Evolutionary conservation across 2,888 invertebrate genomes (phyloP).

Genomic region (Artemia sp.): DNA sequence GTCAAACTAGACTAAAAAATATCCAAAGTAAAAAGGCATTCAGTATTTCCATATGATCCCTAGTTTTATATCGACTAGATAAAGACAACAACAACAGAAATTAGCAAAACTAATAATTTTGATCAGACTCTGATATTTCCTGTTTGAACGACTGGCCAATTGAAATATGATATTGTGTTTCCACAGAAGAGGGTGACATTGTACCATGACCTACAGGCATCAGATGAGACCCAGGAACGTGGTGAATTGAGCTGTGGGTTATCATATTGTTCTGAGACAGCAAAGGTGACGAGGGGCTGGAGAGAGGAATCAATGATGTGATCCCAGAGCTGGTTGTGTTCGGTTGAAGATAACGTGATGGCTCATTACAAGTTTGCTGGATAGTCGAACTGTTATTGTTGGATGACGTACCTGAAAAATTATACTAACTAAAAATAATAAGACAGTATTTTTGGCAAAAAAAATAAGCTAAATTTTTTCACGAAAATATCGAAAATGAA

Average conservation of each 20-base stretch:
- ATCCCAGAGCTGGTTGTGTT: background rate
- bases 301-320: background rate
- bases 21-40: too few relatives aligned
- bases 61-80: too few relatives aligned
- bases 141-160: slow-evolving; percentile 11
- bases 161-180: background rate
- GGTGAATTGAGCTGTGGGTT: background rate
- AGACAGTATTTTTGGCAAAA: too few relatives aligned
- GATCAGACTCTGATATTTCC: background rate
- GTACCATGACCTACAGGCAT: background rate
- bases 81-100: too few relatives aligned
- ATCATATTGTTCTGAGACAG: background rate
- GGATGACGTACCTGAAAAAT: too few relatives aligned
- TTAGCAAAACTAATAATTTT: background rate
- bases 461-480: too few relatives aligned
- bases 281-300: background rate
- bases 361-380: background rate
- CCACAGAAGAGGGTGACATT: background rate
- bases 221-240: background rate
- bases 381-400: background rate
- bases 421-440: too few relatives aligned
- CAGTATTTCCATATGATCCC: too few relatives aligned
- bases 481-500: too few relatives aligned
- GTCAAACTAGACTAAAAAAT: too few relatives aligned
- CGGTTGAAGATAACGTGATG: background rate